A percentile compares a stretch with the other conserved stretches of the same genome.
These are phyloP conservation scores for Bombylius discolor DNA, from an alignment of 2,888 invertebrate species.

Conservation along the genomic window DNA sequence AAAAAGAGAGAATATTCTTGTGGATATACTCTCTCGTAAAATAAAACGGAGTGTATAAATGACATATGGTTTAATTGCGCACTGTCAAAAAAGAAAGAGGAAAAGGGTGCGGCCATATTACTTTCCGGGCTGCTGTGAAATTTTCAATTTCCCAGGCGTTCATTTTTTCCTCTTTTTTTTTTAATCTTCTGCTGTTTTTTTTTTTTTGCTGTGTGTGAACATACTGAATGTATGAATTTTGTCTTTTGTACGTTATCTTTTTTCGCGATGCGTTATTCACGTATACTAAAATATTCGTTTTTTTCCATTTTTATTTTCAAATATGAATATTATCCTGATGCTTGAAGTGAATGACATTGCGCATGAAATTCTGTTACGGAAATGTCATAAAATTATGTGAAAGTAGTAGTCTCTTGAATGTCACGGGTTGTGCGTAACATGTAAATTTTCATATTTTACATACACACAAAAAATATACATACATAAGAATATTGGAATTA, in stretches of 20 bases:
- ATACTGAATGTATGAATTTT: background rate
- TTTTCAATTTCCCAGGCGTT: conserved; percentile 4
- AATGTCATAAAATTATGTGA: background rate
- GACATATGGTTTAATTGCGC: conserved; percentile 1
- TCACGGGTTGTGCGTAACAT: background rate
- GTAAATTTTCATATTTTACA: too few species aligned
- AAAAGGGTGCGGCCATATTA: conserved; percentile 7
- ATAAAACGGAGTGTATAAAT: background rate
- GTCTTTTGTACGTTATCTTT: too few species aligned
- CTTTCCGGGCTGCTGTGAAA: conserved; percentile 1
- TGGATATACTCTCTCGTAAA: background rate
- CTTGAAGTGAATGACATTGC: background rate
- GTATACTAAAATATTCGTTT: too few species aligned
- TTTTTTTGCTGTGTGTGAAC: background rate
- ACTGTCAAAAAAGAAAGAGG: background rate
- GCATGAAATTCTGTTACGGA: background rate
- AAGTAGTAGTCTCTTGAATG: background rate
- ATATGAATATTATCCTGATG: too few species aligned
- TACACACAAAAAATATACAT: background rate
- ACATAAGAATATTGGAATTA: background rate
- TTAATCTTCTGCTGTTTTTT: background rate
- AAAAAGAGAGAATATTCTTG: background rate
- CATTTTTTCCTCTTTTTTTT: background rate
- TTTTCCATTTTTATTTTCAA: too few species aligned
- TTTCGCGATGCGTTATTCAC: too few species aligned